A percentile compares a stretch with the other conserved stretches of the same genome.
phyloP scores from a whole-genome alignment of 2,888 invertebrate genomes.

The Sphecodes monilicornis region DNA sequence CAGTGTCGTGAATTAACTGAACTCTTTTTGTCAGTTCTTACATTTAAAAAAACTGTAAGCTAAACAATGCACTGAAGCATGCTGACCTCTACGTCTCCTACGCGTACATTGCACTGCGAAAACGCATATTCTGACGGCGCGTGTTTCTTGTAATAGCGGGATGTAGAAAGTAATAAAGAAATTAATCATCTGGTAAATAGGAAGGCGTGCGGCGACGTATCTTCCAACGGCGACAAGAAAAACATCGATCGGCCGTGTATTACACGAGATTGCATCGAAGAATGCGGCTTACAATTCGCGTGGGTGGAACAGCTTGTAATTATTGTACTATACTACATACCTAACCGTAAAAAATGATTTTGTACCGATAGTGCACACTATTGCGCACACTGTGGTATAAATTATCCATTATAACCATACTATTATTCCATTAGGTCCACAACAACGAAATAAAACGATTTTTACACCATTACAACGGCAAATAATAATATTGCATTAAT shows the following conservation, averaged over 20 bases:
- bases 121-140: neutral
- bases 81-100: no score
- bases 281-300: neutral
- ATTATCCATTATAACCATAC: neutral
- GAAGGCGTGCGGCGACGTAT: neutral
- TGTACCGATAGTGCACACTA: neutral
- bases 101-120: neutral
- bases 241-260: slow-evolving; percentile 5
- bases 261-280: slow-evolving; percentile 1
- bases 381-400: neutral
- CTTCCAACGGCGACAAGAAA: neutral
- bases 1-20: no score
- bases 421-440: neutral
- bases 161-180: slow-evolving; percentile 46
- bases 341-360: neutral
- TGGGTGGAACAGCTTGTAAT: slow-evolving; percentile 6
- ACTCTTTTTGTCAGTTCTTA: no score
- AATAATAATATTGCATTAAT: no score
- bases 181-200: slow-evolving; percentile 34
- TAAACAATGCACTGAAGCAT: no score
- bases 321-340: neutral
- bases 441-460: neutral
- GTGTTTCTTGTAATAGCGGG: slow-evolving; percentile 10
- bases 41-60: no score
- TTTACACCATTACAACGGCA: no score